Evolutionary conservation across 2,113 vertebrate genomes (phyloP), one percentile per base, ranked within the genome.

Genomic region (Syngnathus scovelli): DNA sequence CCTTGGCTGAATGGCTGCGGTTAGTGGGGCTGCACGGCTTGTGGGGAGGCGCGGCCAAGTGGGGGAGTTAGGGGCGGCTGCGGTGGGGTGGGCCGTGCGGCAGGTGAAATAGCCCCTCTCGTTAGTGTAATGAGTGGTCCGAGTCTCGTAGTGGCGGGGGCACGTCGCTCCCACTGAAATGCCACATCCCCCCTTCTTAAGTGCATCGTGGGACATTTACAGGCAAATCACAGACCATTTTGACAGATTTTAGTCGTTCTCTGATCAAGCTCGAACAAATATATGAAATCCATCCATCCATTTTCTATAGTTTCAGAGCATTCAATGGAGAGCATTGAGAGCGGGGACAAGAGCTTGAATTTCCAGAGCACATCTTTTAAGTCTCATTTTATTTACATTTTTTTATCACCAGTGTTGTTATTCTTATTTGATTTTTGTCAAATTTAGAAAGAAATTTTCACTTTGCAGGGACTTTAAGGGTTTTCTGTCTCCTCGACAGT

Each of bases 21-120:
- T 95, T 95, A 92, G 93, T 89, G 91, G 92, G 95, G 92, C 93
- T 91, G 82, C 93, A 92, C 6, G 93, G 83, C 85, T 80, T 78
- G 83, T 82, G 76, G 78, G 85, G 83, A 82, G 68, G 82, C 77
- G 85, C 74, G 78, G 80, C 69, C 76, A 74, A 74, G 51, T 73
- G n/a, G 52, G 73, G 16, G 91, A 89, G 16, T 46, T 88, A 90
- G 37, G 37, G n/a, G 82, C 92, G 90, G 92, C 92, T 90, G 93
- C 93, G 93, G 92, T 92, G 90, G 70, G 41, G 46, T 79, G 88
- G 85, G 71, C 82, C 72, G 79, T 94, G 92, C 94, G 94, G 95
- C 97, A 99, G 97, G 96, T 98, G 95, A 98, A 98, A 97, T 96
- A 93, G 94, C 95, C 94, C 93, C 94, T 93, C 95, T 99, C 93